Base-by-base conservation (phyloP, 2,888 invertebrate species). In the Orthosia gothica region DNA sequence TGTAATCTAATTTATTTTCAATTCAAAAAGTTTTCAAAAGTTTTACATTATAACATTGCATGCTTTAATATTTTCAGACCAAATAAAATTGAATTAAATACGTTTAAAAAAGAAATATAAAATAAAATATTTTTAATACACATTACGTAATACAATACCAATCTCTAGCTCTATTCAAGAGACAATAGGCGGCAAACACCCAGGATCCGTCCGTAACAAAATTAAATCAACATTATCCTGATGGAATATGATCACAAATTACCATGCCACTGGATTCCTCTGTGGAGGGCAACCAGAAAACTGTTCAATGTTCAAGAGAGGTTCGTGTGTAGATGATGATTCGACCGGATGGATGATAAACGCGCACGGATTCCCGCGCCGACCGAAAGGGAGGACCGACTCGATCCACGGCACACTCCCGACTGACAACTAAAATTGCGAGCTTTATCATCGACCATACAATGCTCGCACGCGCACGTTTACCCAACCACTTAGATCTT, bases 211-310 rank as follows among this genome's bases (percentile, higher is more conserved):
- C 88, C 89, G 87, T 87, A 86, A 87, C 87, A 82, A 86, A 85
- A 87, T 87, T 87, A 86, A 88, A 89, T 84, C 70, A 88, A 84
- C 87, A 87, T 88, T 89, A 91, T 93, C 93, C 93, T 89, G 89
- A 87, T 83, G 87, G 85, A 88, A 90, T 89, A 87, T 82, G 81
- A 89, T 91, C 95, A 95, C 95, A 91, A 91, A 89, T 96, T 95
- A 96, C 95, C 96, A 96, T 96, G 94, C 94, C 95, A 95, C 94
- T 91, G 94, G 93, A 91, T 90, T 91, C 89, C 89, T 89, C 87
- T 85, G 61, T 87, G 91, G 88, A 88, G 90, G 88, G 89, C 89
- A 89, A 90, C 89, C 90, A 89, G 89, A 88, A 85, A 88, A 89
- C 85, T 84, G 86, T 87, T 83, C 79, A 79, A 86, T 87, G 86